phyloP scores from a whole-genome alignment of 1,140 invertebrate species.

The Grapholita molesta region DNA sequence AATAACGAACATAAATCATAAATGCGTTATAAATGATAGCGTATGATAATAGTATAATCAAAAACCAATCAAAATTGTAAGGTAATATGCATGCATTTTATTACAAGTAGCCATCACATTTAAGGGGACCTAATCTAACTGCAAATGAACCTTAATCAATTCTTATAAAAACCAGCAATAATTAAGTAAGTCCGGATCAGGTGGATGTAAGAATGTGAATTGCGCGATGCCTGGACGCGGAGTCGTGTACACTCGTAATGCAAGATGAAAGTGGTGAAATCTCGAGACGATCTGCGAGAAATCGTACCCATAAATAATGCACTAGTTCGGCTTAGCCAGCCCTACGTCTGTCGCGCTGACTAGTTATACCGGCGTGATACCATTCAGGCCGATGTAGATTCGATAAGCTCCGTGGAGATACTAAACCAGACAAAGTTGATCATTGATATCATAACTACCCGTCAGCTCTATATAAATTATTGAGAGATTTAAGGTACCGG shows the following conservation, averaged over 20 bases:
- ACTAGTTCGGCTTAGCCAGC: slow-evolving; percentile 57
- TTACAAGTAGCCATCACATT: not conserved
- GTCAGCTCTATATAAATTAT: not conserved
- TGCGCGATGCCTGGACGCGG: slow-evolving; percentile 19
- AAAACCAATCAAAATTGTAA: not conserved
- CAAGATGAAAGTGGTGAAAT: slow-evolving; percentile 73
- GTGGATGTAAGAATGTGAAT: not conserved
- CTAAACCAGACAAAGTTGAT: not conserved
- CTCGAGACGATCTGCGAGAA: slow-evolving; percentile 56
- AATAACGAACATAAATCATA: not conserved
- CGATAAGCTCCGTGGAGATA: not conserved
- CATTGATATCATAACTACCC: not conserved
- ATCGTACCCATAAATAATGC: slow-evolving; percentile 69
- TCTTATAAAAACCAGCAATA: not conserved
- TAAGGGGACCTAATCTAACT: not conserved
- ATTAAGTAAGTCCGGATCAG: slow-evolving; percentile 4
- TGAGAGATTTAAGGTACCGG: not conserved
- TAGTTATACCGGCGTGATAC: slow-evolving; percentile 33
- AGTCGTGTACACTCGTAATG: slow-evolving; percentile 41
- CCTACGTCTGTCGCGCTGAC: slow-evolving; percentile 43
- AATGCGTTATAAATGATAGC: not conserved
- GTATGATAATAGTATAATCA: not conserved
- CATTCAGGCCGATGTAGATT: not conserved
- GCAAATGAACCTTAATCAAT: not conserved
- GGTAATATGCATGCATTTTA: not conserved